Conservation (phyloP, 2,113 vertebrate species). For the Pica pica region DNA sequence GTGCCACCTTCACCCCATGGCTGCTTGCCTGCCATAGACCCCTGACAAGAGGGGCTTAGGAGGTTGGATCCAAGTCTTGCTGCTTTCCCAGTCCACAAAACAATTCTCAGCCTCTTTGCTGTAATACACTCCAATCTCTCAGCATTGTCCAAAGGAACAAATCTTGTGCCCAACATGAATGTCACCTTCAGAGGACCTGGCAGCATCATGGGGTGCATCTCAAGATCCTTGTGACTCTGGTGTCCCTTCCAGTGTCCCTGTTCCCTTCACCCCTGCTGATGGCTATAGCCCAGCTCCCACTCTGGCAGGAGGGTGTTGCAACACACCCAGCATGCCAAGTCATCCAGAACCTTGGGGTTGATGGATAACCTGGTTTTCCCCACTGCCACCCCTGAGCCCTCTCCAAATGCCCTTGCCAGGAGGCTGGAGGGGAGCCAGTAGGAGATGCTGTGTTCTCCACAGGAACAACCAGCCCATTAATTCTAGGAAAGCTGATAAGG, state of each 20-base stretch:
- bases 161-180: background rate
- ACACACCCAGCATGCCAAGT: background rate
- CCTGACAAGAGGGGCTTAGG: background rate
- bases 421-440: background rate
- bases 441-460: background rate
- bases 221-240: background rate
- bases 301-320: background rate
- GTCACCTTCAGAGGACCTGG: background rate
- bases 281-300: background rate
- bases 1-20: background rate
- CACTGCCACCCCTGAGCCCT: background rate
- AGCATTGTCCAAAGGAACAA: background rate
- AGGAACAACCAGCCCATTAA: slow-evolving; percentile 45
- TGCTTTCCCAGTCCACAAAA: background rate
- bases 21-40: background rate
- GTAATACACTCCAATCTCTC: background rate
- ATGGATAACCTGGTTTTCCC: slow-evolving; percentile 30
- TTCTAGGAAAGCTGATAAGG: slow-evolving; percentile 24
- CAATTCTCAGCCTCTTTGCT: background rate
- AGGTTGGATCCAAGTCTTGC: background rate
- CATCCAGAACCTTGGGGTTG: slow-evolving; percentile 47
- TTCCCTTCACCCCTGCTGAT: background rate
- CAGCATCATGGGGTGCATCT: accelerated
- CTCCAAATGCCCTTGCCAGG: slow-evolving; percentile 45
- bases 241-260: background rate